A percentile compares a stretch with the other conserved stretches of the same genome.
Conservation (phyloP, 2,888 invertebrate species). For the Meteorus colon region DNA sequence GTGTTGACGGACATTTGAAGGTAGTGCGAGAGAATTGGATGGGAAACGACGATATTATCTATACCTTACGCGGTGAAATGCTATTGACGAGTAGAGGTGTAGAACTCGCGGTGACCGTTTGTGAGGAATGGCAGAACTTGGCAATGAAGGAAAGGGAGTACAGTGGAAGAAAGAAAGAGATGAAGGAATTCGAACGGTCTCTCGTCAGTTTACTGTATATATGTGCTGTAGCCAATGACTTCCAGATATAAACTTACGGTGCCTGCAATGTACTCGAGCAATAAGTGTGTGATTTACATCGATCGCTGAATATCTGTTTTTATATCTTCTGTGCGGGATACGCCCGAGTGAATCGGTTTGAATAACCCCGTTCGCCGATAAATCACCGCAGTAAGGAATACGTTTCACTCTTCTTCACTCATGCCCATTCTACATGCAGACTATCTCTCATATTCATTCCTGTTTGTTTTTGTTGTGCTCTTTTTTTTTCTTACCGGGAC, state of each 20-base stretch:
- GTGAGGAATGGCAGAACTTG: background rate
- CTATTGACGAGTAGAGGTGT: slow-evolving; percentile 6
- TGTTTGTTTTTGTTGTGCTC: background rate
- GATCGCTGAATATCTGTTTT: slow-evolving; percentile 7
- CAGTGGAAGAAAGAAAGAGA: background rate
- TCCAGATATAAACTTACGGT: slow-evolving; percentile 17
- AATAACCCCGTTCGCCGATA: slow-evolving; percentile 28
- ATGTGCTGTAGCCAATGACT: slow-evolving; percentile 1
- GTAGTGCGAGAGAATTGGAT: slow-evolving; percentile 1
- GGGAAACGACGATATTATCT: background rate
- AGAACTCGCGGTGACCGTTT: slow-evolving; percentile 17
- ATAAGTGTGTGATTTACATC: slow-evolving; percentile 27
- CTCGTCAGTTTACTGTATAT: slow-evolving; percentile 6
- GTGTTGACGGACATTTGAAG: slow-evolving; percentile 9
- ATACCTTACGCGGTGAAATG: slow-evolving; percentile 20
- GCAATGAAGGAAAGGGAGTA: background rate
- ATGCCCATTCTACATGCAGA: background rate
- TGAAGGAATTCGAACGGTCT: slow-evolving; percentile 18
- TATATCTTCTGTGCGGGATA: background rate
- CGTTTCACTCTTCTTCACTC: background rate
- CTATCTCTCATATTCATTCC: background rate
- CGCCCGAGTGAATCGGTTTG: slow-evolving; percentile 16
- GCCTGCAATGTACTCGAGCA: slow-evolving; percentile 8
- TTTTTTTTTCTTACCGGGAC: slow-evolving; percentile 58
- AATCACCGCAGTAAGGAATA: slow-evolving; percentile 40